Conservation (phyloP, 2,797 vertebrate genomes). For the Parambassis ranga region DNA sequence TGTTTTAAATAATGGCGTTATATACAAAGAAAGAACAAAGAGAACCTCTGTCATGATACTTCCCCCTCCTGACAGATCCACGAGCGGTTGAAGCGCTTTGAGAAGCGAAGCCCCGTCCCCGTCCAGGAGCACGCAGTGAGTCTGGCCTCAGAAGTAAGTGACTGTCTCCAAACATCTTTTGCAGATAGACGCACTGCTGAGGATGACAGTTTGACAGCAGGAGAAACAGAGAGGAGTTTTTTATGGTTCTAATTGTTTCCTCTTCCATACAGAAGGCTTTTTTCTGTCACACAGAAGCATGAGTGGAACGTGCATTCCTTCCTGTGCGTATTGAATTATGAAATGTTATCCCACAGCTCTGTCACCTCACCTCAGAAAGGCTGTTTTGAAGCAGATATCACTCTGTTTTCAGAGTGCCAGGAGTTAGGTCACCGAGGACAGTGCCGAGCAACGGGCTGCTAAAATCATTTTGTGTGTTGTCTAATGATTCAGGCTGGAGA, state of each 20-base stretch:
- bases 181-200: constrained; percentile 25
- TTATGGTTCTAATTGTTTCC: constrained; percentile 19
- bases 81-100: constrained; percentile 70
- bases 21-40: too few relatives aligned
- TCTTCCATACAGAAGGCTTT: constrained; percentile 16
- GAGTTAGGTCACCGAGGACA: constrained; percentile 55
- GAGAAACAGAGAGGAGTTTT: not conserved
- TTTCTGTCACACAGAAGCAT: constrained; percentile 27
- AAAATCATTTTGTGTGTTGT: constrained; percentile 58
- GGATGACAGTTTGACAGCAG: constrained; percentile 41
- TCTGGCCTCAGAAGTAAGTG: constrained; percentile 68
- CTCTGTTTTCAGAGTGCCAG: constrained; percentile 12
- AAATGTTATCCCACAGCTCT: constrained; percentile 14
- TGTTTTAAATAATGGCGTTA: too few relatives aligned
- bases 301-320: not conserved
- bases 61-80: constrained; percentile 66
- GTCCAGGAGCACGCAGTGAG: constrained; percentile 41
- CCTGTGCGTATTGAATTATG: not conserved
- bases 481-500: constrained; percentile 64
- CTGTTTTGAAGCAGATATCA: constrained; percentile 21
- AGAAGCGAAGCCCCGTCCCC: constrained; percentile 57
- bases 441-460: constrained; percentile 46
- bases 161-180: constrained; percentile 50
- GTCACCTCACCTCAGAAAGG: constrained; percentile 3
- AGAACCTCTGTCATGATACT: constrained; percentile 9